Base-by-base conservation (phyloP, 2,888 invertebrate genomes). In the Agrenia bidenticulata region DNA sequence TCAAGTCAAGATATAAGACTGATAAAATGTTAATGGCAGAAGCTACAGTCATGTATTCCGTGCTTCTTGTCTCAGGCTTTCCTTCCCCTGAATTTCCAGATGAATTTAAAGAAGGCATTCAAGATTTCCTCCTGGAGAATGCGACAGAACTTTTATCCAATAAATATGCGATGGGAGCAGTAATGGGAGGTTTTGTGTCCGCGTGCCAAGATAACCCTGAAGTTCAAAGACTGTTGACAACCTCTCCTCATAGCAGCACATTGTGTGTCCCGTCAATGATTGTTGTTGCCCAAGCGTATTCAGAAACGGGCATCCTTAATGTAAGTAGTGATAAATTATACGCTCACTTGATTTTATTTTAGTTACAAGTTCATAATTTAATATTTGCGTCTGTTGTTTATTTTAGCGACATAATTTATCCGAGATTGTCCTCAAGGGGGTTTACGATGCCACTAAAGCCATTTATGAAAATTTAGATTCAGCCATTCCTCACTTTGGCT, bases 21-120 rank as follows among this genome's bases (percentile, higher is more conserved):
- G 61, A 65, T 15, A 56, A 45, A 13, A 61, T 70, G 49, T 41
- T 68, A 21, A 64, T 63, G 56, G 73, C 75, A 1, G 75, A 75
- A 63, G 72, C 71, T 17, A 60, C 59, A 2, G 57, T 60, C 4
- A 54, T 69, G 59, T 63, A 65, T 21, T 24, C 63, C 24, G 62
- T 61, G 1, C 19, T 45, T 5, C 19, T 45, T 15, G 45, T 45
- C 15, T 15, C 45, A 9, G 45, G 45, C 5, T 45, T 45, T n/a
- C n/a, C 15, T 5, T 9, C 45, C 5, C 32, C 32, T 11, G 45
- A 45, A 5, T 45, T 45, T 17, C 37, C 55, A 7, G 37, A 26
- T 11, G 15, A 19, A n/a, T 17, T 55, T 37, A 53, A 59, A 49
- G 39, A 61, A 24, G 1, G n/a, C 1, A 59, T 71, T 21, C 27